Base-by-base conservation (phyloP, 2,888 invertebrate genomes). In the Galerucella nymphaeae region DNA sequence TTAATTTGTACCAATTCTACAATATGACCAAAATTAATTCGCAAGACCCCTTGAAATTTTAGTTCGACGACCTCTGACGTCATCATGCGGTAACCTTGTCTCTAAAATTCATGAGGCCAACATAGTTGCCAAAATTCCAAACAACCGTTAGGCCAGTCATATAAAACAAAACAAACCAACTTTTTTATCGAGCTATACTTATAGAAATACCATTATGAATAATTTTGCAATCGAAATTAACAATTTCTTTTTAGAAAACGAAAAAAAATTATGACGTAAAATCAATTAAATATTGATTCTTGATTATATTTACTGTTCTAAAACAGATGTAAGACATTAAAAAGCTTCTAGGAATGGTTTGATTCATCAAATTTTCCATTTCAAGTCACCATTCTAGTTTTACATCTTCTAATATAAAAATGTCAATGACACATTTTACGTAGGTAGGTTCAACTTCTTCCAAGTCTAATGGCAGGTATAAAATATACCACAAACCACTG, bases 31-130 rank as follows among this genome's bases (percentile, higher is more conserved):
- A 81, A 78, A 78, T 80, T 78, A 80, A 79, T 80, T 78, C 74
- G 78, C 76, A 78, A 78, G 78, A 79, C 80, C 81, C 79, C 79
- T 78, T 71, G 75, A 80, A 79, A 80, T 77, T 77, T 74, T 71
- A 66, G 76, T 76, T 77, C 84, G 81, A 74, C 81, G 84, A 84
- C 81, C 84, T 81, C 79, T 82, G 83, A 83, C 82, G 82, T 83
- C 83, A 83, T 82, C 79, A 81, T 42, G 75, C 76, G 76, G 75
- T 81, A 80, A 78, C 81, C 82, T 82, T 82, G 80, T 76, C 69
- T 75, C 78, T 75, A 74, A 76, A 75, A 77, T 45, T 14, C 73
- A 77, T 77, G 75, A 78, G 78, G 75, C 72, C 77, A 77, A 42
- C 67, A 23, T 14, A 48, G 67, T 67, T 67, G 67, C 67, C 67